A percentile compares a stretch with the other conserved stretches of the same genome.
Evolutionary conservation across 2,113 vertebrate genomes (phyloP).

Genomic region (Sorex araneus): DNA sequence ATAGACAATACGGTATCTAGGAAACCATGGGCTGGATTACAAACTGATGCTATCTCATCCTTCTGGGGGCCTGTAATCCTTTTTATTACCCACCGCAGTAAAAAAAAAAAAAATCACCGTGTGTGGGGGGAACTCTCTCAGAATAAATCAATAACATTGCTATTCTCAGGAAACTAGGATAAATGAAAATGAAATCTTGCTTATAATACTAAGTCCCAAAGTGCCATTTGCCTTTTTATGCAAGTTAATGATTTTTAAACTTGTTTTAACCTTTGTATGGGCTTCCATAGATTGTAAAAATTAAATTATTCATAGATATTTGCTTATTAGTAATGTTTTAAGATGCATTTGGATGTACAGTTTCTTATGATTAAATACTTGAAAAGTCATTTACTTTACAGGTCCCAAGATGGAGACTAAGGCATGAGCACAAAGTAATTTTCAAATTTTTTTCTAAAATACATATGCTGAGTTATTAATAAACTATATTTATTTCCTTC

Average conservation of each 20-base stretch:
- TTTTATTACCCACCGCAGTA: conserved; percentile 93
- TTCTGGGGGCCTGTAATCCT: conserved; percentile 97
- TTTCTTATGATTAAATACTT: conserved; percentile 60
- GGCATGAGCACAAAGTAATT: conserved; percentile 15
- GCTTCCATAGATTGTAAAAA: conserved; percentile 44
- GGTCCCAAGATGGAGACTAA: neutral
- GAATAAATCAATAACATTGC: conserved; percentile 93
- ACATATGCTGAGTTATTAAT: conserved; percentile 31
- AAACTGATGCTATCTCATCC: conserved; percentile 98
- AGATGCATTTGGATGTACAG: conserved; percentile 44
- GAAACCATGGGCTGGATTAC: conserved; percentile 99
- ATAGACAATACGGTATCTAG: conserved; percentile 99
- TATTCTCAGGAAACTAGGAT: conserved; percentile 88
- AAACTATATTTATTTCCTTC: conserved; percentile 57
- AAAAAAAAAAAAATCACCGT: conserved; percentile 83
- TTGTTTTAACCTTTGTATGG: conserved; percentile 68
- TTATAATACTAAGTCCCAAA: conserved; percentile 64
- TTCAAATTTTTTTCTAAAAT: conserved; percentile 64
- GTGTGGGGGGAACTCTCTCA: conserved; percentile 72
- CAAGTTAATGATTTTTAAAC: conserved; percentile 71
- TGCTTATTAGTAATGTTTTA: conserved; percentile 60
- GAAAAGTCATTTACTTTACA: conserved; percentile 66
- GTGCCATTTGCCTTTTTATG: conserved; percentile 63
- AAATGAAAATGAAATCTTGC: conserved; percentile 86
- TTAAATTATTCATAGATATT: conserved; percentile 65